Base-by-base conservation (phyloP, 2,113 vertebrate species). In the Notothenia coriiceps region DNA sequence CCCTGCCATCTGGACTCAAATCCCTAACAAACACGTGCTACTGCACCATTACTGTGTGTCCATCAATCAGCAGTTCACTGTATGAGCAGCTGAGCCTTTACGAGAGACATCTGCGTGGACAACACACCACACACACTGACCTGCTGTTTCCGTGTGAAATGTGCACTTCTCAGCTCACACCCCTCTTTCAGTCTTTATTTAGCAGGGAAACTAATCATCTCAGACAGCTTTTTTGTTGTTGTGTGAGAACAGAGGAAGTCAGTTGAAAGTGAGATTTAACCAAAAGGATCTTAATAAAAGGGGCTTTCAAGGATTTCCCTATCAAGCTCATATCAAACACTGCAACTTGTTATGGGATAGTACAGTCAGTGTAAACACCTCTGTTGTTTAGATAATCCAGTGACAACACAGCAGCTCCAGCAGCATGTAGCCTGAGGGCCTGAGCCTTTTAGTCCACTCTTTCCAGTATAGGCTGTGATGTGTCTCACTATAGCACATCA, bases 1-100 rank as follows among this genome's bases (percentile, higher is more conserved):
- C 49, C 43, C 70, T 64, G 74, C 86, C 90, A 90, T 88, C 86
- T 88, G 84, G 87, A 83, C 63, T 62, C 77, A 87, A 91, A 90
- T 89, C 89, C 90, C 65, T 2, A 69, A 60, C 61, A 56, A 81
- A 83, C 82, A 87, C 29, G 51, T 74, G 85, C 82, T 4, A 6
- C 72, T 62, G 67, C 55, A 69, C 47, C 81, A n/a, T 73, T 56
- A 74, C 55, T 83, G 67, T 69, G 56, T 73, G 63, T 82, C 13
- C 25, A 61, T 86, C 81, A 74, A 47, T 89, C 86, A 79, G 9
- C 79, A 63, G 70, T 44, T 80, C 77, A 44, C 61, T 70, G 62
- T 71, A 33, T 59, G 78, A 84, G 77, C 77, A 91, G 82, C 47
- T 87, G 72, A 85, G 76, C 70, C 49, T 44, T 40, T 4, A 9